These are phyloP conservation scores for Actenoides hombroni DNA, from an alignment of 2,113 vertebrate species.

Conservation along the genomic window DNA sequence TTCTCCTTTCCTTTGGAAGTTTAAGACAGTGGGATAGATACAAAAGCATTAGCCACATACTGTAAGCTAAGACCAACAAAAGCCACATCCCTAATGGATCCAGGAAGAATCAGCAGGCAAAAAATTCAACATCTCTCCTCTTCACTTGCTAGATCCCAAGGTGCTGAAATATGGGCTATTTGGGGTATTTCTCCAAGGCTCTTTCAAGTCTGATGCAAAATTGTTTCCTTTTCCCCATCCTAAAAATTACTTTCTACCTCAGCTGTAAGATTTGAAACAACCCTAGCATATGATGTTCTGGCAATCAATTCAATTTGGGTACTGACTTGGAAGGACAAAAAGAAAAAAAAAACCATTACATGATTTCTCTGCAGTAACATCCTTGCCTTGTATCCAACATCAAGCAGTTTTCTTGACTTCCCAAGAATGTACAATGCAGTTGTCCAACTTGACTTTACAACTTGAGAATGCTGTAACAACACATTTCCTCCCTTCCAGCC, in stretches of 20 bases:
- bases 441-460: background rate
- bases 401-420: background rate
- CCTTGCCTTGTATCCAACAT: background rate
- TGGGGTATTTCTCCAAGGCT: background rate
- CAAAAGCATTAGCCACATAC: background rate
- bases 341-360: background rate
- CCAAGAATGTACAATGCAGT: background rate
- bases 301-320: background rate
- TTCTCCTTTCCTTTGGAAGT: background rate
- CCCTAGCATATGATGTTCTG: background rate
- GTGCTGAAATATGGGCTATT: background rate
- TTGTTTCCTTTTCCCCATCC: rapidly evolving
- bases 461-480: background rate
- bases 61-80: background rate
- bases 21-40: background rate
- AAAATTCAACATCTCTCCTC: background rate
- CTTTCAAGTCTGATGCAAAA: background rate
- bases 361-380: background rate
- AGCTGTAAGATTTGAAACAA: background rate
- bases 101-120: background rate
- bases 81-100: background rate
- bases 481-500: background rate
- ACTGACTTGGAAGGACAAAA: background rate
- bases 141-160: background rate
- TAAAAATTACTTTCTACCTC: background rate